Conservation (phyloP, 2,888 invertebrate species). For the Himalopsyche japonica region DNA sequence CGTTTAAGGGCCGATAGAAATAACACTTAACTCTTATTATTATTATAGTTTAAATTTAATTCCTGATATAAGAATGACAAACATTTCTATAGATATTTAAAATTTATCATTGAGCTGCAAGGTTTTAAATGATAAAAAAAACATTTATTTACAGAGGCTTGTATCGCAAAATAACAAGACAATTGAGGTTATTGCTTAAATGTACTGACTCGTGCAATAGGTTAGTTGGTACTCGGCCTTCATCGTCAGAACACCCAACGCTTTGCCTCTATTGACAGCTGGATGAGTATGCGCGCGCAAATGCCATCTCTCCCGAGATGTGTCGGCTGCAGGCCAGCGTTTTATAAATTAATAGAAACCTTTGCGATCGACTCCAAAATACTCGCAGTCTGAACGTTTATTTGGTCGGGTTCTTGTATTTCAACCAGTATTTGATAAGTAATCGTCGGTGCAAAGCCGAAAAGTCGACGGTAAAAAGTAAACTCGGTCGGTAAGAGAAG, state of each 20-base stretch:
- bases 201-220: neutral
- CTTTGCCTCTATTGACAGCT: neutral
- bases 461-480: neutral
- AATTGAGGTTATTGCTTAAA: neutral
- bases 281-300: neutral
- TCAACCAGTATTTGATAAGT: neutral
- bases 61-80: too few species aligned
- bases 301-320: neutral
- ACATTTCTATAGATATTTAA: too few species aligned
- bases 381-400: neutral
- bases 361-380: neutral
- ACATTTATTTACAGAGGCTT: too few species aligned
- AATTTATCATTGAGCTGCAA: too few species aligned
- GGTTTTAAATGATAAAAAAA: too few species aligned
- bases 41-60: too few species aligned
- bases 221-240: neutral
- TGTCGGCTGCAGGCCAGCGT: neutral
- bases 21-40: too few species aligned
- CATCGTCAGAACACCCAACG: neutral
- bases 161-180: neutral
- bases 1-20: too few species aligned
- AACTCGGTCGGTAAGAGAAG: conserved; percentile 9
- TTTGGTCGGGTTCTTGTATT: neutral
- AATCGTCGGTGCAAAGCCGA: neutral
- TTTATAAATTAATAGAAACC: neutral